Conservation (phyloP, 2,888 invertebrate genomes). For the Plagiodera versicolora region DNA sequence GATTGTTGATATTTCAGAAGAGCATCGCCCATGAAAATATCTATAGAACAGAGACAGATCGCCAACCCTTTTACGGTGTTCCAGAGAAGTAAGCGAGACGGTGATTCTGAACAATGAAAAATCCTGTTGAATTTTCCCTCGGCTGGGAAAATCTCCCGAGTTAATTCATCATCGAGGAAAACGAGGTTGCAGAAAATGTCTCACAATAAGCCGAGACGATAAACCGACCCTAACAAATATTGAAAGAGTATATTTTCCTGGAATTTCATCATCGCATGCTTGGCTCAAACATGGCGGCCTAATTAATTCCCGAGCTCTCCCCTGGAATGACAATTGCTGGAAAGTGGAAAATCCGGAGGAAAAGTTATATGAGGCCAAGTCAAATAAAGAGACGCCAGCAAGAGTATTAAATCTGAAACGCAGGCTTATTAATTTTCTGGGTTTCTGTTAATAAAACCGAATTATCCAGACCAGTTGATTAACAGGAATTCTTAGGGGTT, state of each 20-base stretch:
- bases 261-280: slow-evolving; percentile 15
- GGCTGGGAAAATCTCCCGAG: not conserved
- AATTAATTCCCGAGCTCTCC: slow-evolving; percentile 31
- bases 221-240: slow-evolving; percentile 2
- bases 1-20: too few species aligned
- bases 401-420: slow-evolving; percentile 45
- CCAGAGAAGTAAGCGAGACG: too few species aligned
- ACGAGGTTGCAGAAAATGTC: not conserved
- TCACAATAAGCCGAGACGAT: not conserved
- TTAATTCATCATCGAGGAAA: not conserved
- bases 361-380: slow-evolving; percentile 41
- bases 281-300: slow-evolving; percentile 30
- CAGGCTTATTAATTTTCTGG: slow-evolving; percentile 49
- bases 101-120: too few species aligned
- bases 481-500: slow-evolving; percentile 45
- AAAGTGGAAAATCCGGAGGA: slow-evolving; percentile 40
- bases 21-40: too few species aligned
- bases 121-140: too few species aligned
- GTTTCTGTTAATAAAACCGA: slow-evolving; percentile 48
- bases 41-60: too few species aligned
- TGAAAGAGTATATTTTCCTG: slow-evolving; percentile 18
- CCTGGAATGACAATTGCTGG: slow-evolving; percentile 41
- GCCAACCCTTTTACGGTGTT: too few species aligned
- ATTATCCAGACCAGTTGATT: slow-evolving; percentile 48
- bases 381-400: slow-evolving; percentile 45